Evolutionary conservation across 2,888 invertebrate species (phyloP).

Genomic region (Dynastes maya): DNA sequence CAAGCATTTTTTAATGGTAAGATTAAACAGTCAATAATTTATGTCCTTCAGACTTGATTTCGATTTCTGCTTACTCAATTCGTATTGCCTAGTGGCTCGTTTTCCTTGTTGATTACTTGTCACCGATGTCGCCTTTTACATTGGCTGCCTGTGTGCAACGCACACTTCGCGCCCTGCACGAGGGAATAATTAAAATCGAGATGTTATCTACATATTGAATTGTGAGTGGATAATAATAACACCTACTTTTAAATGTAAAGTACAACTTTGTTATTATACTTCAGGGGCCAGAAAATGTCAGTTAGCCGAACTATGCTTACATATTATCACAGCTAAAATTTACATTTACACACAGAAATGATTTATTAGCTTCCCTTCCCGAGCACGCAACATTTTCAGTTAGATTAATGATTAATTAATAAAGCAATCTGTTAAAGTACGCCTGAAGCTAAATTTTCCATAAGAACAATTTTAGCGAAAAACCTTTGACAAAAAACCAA

Average conservation of each 20-base stretch:
- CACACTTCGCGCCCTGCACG: too few relatives aligned
- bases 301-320: not conserved
- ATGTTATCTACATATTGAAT: not conserved
- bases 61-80: too few relatives aligned
- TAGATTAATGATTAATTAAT: not conserved
- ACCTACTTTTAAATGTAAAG: not conserved
- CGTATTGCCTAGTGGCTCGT: too few relatives aligned
- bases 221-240: not conserved
- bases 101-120: too few relatives aligned
- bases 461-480: not conserved
- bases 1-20: too few relatives aligned
- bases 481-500: not conserved
- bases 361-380: not conserved
- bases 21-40: too few relatives aligned
- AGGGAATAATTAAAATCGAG: not conserved
- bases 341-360: not conserved
- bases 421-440: too few relatives aligned
- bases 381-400: not conserved
- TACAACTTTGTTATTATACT: not conserved
- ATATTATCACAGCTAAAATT: not conserved
- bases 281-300: not conserved
- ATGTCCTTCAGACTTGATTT: too few relatives aligned
- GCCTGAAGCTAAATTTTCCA: not conserved
- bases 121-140: too few relatives aligned
- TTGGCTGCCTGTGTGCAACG: too few relatives aligned